Conservation (phyloP, 2,888 invertebrate genomes). For the Caenorhabditis doughertyi region DNA sequence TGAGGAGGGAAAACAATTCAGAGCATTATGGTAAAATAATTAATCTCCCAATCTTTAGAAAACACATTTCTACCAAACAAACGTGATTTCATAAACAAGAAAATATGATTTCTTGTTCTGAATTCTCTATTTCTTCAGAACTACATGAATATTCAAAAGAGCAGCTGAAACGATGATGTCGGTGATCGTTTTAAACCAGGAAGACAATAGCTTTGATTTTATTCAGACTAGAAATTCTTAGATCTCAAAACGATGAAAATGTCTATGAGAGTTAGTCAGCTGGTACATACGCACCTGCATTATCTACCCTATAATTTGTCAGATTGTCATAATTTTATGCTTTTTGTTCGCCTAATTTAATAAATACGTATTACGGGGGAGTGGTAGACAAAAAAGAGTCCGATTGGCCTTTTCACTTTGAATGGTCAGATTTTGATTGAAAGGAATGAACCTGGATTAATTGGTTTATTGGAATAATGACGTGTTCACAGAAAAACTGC, state of each 20-base stretch:
- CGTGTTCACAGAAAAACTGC: background rate
- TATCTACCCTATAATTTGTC: background rate
- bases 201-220: background rate
- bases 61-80: background rate
- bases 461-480: background rate
- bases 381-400: background rate
- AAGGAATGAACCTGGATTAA: background rate
- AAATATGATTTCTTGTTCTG: background rate
- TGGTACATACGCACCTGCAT: conserved; percentile 9
- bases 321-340: conserved; percentile 5
- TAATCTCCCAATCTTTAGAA: no score
- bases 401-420: background rate
- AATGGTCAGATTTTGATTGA: conserved; percentile 11
- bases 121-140: background rate
- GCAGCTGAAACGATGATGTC: conserved; percentile 11
- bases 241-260: conserved; percentile 14
- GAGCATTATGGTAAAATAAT: no score
- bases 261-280: conserved; percentile 16
- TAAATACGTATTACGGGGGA: background rate
- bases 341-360: conserved; percentile 26
- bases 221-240: background rate
- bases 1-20: no score
- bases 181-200: background rate
- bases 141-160: background rate
- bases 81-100: background rate